These are phyloP conservation scores for Piaya cayana DNA, from an alignment of 2,113 vertebrate species.

Conservation along the genomic window DNA sequence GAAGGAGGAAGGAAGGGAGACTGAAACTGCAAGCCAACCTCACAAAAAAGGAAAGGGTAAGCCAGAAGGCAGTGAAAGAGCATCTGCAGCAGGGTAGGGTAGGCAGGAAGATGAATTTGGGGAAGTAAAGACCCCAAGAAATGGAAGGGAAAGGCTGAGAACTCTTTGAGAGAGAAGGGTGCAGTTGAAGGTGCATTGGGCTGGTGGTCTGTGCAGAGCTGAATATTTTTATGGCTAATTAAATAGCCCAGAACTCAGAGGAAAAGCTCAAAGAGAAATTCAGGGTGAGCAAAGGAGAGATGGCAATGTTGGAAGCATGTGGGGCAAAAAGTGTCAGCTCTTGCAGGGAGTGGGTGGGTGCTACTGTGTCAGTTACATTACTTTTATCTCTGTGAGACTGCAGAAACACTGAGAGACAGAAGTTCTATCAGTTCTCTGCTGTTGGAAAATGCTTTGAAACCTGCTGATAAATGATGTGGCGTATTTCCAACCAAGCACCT, in stretches of 20 bases:
- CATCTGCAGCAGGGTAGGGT: not conserved
- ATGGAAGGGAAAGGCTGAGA: not conserved
- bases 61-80: not conserved
- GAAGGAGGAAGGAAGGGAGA: not conserved
- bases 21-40: not conserved
- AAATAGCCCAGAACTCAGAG: not conserved
- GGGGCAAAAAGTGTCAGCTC: not conserved
- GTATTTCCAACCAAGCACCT: not conserved
- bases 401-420: not conserved
- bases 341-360: not conserved
- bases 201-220: not conserved
- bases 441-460: not conserved
- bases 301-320: fast-evolving
- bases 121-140: not conserved
- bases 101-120: not conserved
- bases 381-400: not conserved
- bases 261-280: not conserved
- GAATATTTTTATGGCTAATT: not conserved
- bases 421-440: not conserved
- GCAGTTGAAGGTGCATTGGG: not conserved
- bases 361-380: not conserved
- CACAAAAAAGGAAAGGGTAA: not conserved
- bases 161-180: not conserved
- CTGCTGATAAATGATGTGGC: not conserved
- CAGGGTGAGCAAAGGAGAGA: not conserved